Base-by-base conservation (phyloP, 35 echinoderm and acorn worm genomes). In the Ophioderma brevispina region DNA sequence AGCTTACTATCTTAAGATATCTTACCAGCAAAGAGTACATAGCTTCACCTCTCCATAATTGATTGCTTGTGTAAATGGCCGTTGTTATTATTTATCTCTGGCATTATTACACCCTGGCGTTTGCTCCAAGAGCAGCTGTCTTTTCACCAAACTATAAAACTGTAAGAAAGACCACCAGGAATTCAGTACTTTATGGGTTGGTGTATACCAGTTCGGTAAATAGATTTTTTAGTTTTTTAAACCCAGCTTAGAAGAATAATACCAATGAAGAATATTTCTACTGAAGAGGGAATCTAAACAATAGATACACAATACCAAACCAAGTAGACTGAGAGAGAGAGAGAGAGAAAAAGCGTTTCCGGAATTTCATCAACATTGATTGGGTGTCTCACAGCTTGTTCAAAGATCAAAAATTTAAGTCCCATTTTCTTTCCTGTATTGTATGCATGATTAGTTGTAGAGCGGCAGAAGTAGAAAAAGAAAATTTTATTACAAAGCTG, bases 61-160 rank as follows among this genome's bases (percentile, higher is more conserved):
- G 2, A 25, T 70, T 23, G 77, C 87, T 43, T 80, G 76, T 35
- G 80, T 76, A 11, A 89, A 50, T 0, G 87, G 87, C 0, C 81
- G 10, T 33, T 79, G 33, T n/a, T 14, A 59, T 89, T 78, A 15
- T n/a, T 81, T 89, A 35, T 89, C 77, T 35, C 39, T 28, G 23
- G 42, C 77, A 42, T 89, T 89, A 6, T 81, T 78, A 70, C 59
- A 30, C 17, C 59, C 59, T 70, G 59, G 59, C 59, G 10, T 18
- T 25, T 70, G 10, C 15, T 70, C n/a, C 59, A 70, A 1, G 2
- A 70, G 28, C 10, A 70, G 59, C 59, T 70, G 23, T 70, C 23
- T 30, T 70, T 70, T 25, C 59, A 70, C 28, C 23, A 70, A 25
- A 70, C 8, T 52, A 21, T 21, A 52, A 52, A 11, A 52, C 21